Conservation (phyloP, 2,113 vertebrate species). For the Geococcyx californianus region DNA sequence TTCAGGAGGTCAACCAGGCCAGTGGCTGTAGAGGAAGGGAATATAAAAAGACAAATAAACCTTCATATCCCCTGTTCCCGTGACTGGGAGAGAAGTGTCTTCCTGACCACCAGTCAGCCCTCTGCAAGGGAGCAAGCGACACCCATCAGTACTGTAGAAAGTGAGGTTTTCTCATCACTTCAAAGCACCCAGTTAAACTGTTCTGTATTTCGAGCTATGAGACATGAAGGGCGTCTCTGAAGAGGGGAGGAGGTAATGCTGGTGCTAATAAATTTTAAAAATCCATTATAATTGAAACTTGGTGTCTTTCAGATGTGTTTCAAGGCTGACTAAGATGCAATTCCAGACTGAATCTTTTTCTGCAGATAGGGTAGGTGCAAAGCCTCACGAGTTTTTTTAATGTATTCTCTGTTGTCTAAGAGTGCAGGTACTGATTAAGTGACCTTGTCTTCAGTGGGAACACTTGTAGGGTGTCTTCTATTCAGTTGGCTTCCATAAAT, state of each 20-base stretch:
- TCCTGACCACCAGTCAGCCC: neutral
- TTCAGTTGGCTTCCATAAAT: neutral
- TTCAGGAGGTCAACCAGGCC: neutral
- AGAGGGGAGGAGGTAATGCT: neutral
- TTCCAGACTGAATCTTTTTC: neutral
- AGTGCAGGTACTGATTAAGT: neutral
- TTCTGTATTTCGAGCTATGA: neutral
- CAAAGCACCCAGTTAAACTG: neutral
- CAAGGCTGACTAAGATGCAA: neutral
- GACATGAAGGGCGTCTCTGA: neutral
- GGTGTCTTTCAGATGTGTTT: neutral
- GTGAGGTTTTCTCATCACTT: neutral
- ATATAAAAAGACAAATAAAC: conserved; percentile 16
- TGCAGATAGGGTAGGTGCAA: neutral
- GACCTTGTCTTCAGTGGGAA: neutral
- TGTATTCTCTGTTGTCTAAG: neutral
- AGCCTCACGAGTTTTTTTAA: neutral
- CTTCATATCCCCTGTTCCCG: neutral
- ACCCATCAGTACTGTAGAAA: neutral
- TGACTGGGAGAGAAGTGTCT: neutral
- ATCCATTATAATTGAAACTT: neutral
- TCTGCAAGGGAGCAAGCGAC: neutral
- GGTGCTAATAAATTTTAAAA: neutral
- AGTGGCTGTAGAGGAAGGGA: neutral
- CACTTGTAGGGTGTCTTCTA: neutral